Base-by-base conservation (phyloP, 2,888 invertebrate genomes). In the Zygaena filipendulae region DNA sequence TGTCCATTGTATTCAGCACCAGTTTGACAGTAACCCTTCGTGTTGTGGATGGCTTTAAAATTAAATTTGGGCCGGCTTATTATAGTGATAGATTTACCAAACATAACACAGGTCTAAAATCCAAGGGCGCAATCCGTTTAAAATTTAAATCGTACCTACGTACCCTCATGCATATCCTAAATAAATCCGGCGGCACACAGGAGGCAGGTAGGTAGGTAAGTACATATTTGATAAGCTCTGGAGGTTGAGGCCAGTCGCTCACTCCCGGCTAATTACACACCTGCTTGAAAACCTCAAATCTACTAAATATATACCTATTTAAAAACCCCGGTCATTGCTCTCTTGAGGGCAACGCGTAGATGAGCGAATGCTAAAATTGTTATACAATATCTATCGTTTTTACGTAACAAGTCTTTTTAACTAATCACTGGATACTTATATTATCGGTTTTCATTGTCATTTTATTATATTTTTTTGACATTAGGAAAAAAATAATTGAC, bases 161-260 rank as follows among this genome's bases (percentile, higher is more conserved):
- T 62, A 75, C 72, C 75, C 74, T 77, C 79, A 77, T 77, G 74
- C 79, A 79, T 77, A 79, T 70, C 75, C 77, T 74, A 77, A 79
- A 77, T 74, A 79, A 77, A 77, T 77, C 77, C 72, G 61, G 46
- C 32, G 29, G 62, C 59, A 63, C 59, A 63, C 63, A 59, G 61
- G 63, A 60, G 60, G 58, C 59, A 57, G 63, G 62, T 54, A 67
- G 67, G 59, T 59, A 64, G 60, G 60, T 59, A 68, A 64, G 68
- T 79, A 79, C 79, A 79, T 79, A 77, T 79, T 77, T 77, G 74
- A 79, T 79, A 75, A 75, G 71, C 72, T 53, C 55, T 36, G 36
- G 40, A 7, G 4, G 16, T 49, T 48, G 49, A 47, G 62, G 59
- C 52, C 53, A 55, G 59, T 60, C 58, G 60, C 60, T 64, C 67